These are phyloP conservation scores for Cotesia chilonis DNA, from an alignment of 1,140 invertebrate species.

Conservation along the genomic window DNA sequence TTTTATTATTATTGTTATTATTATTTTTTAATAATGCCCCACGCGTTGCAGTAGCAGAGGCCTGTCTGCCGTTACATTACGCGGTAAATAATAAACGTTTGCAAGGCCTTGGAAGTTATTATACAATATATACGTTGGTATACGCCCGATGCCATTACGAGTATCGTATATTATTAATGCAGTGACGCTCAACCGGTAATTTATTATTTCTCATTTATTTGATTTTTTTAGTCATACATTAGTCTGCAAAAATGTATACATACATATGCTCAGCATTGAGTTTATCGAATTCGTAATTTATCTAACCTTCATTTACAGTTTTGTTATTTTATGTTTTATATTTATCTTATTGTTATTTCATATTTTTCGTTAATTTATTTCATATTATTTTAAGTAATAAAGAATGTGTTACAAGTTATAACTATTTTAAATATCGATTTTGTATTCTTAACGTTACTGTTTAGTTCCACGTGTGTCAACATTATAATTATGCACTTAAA, in stretches of 20 bases:
- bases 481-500: too few species aligned
- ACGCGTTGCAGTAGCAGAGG: constrained; percentile 42
- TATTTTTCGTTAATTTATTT: background rate
- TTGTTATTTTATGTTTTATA: background rate
- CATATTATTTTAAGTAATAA: too few species aligned
- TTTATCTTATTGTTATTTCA: background rate
- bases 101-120: constrained; percentile 67
- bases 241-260: background rate
- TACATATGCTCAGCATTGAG: constrained; percentile 5
- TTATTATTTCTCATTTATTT: constrained; percentile 31
- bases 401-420: too few species aligned
- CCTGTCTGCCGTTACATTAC: constrained; percentile 63
- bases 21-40: constrained; percentile 56
- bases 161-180: constrained; percentile 67
- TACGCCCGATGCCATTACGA: constrained; percentile 65
- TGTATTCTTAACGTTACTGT: too few species aligned
- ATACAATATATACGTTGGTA: constrained; percentile 65
- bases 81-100: constrained; percentile 68
- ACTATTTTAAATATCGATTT: background rate
- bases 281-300: constrained; percentile 19
- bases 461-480: too few species aligned
- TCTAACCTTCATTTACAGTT: constrained; percentile 22
- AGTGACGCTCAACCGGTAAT: constrained; percentile 61
- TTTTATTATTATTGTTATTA: constrained; percentile 22
- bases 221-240: background rate